phyloP scores from a whole-genome alignment of 1,140 invertebrate species.

The Homalodisca vitripennis region DNA sequence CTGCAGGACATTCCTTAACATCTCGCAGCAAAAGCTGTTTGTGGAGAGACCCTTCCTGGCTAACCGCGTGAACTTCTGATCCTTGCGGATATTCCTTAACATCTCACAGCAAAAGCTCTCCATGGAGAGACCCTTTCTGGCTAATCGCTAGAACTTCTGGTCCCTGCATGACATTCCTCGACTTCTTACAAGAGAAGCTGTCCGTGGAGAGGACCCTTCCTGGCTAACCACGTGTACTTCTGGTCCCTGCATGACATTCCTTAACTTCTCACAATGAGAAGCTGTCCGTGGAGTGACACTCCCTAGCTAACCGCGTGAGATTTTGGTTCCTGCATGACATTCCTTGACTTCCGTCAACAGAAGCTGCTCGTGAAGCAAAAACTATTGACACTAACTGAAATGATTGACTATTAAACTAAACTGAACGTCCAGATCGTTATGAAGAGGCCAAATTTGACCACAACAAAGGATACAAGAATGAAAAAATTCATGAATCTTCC shows the following conservation, averaged over 20 bases:
- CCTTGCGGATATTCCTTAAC: slow-evolving; percentile 13
- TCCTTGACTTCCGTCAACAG: no score
- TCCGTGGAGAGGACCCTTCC: slow-evolving; percentile 3
- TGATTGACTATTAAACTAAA: no score
- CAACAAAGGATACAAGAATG: no score
- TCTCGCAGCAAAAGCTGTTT: background rate
- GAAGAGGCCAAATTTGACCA: no score
- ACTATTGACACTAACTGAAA: no score
- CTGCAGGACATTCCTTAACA: slow-evolving; percentile 17
- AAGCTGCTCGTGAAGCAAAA: no score
- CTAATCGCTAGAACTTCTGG: slow-evolving; percentile 12
- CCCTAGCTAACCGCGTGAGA: no score
- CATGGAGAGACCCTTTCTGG: background rate
- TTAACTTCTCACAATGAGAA: no score
- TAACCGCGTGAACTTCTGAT: slow-evolving; percentile 11
- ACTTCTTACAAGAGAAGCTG: background rate
- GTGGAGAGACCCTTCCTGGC: slow-evolving; percentile 6
- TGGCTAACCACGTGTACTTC: background rate
- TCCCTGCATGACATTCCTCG: slow-evolving; percentile 10
- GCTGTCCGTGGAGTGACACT: no score
- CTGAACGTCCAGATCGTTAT: no score
- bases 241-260: slow-evolving; percentile 12
- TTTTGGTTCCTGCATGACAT: no score
- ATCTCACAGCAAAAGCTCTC: background rate
- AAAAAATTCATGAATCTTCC: no score